These are phyloP conservation scores for Nemapogon koenigi DNA, from an alignment of 2,888 invertebrate species.

Conservation along the genomic window DNA sequence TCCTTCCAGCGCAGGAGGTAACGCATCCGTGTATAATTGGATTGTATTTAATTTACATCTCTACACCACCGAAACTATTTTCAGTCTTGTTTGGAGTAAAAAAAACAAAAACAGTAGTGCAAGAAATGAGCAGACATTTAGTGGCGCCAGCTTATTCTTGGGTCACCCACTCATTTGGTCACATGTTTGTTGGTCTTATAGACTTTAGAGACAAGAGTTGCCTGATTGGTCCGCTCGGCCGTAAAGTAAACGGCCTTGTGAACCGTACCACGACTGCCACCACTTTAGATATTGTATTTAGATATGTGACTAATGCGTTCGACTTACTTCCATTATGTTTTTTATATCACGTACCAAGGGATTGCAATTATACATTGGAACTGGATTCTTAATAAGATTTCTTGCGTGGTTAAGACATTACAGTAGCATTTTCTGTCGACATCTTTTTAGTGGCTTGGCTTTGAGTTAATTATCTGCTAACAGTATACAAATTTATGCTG, in stretches of 20 bases:
- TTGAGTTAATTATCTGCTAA: too few relatives aligned
- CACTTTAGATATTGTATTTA: constrained; percentile 9
- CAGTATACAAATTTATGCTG: too few relatives aligned
- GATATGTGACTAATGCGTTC: constrained; percentile 13
- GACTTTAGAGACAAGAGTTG: neutral
- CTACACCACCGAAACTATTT: constrained; percentile 5
- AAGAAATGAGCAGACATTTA: constrained; percentile 7
- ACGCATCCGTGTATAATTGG: constrained; percentile 9
- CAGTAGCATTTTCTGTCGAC: too few relatives aligned
- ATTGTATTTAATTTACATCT: constrained; percentile 6
- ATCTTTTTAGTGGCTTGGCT: too few relatives aligned
- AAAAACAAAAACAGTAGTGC: constrained; percentile 5
- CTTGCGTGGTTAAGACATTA: too few relatives aligned
- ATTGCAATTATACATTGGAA: neutral
- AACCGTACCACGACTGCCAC: neutral
- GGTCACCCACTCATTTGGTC: neutral
- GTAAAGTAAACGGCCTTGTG: constrained; percentile 6
- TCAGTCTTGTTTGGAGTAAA: constrained; percentile 1
- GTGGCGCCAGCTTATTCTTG: constrained; percentile 10
- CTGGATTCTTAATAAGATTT: too few relatives aligned
- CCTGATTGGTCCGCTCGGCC: constrained; percentile 1
- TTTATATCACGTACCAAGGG: constrained; percentile 4
- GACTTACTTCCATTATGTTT: constrained; percentile 9
- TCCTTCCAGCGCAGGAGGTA: constrained; percentile 8
- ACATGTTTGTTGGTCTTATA: neutral